phyloP scores from a whole-genome alignment of 2,888 invertebrate species.

The Chrysotoxum bicinctum region DNA sequence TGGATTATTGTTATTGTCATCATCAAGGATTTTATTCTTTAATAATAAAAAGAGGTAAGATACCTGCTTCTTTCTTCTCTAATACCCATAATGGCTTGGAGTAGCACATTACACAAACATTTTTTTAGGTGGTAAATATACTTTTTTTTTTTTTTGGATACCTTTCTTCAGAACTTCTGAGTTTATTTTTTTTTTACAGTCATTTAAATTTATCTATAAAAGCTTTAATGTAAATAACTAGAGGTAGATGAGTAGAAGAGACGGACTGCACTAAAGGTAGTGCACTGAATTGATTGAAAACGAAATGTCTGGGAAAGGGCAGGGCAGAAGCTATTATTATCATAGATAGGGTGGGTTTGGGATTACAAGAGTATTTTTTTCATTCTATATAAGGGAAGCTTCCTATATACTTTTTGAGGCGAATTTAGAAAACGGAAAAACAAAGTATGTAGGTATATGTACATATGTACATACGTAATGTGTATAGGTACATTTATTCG shows the following conservation, averaged over 20 bases:
- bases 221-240: not conserved
- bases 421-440: conserved; percentile 31
- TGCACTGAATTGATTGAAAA: conserved; percentile 41
- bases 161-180: not conserved
- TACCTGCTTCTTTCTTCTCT: not conserved
- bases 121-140: not conserved
- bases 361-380: conserved; percentile 45
- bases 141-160: too few species aligned
- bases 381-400: conserved; percentile 55
- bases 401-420: conserved; percentile 50
- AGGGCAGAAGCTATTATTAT: conserved; percentile 58
- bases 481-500: not conserved
- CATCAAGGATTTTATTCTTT: not conserved
- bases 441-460: not conserved
- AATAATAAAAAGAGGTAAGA: not conserved
- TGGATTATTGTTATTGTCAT: conserved; percentile 12
- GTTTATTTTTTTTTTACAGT: not conserved
- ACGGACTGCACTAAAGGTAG: conserved; percentile 12
- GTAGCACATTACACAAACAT: not conserved
- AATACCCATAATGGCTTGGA: not conserved
- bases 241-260: not conserved
- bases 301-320: conserved; percentile 19
- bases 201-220: not conserved
- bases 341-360: conserved; percentile 64
- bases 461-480: not conserved